Percentiles rank a stretch among this genome's conserved stretches.
These are phyloP conservation scores for Oreohelix idahoensis DNA, from an alignment of 1,140 invertebrate species.

Conservation along the genomic window DNA sequence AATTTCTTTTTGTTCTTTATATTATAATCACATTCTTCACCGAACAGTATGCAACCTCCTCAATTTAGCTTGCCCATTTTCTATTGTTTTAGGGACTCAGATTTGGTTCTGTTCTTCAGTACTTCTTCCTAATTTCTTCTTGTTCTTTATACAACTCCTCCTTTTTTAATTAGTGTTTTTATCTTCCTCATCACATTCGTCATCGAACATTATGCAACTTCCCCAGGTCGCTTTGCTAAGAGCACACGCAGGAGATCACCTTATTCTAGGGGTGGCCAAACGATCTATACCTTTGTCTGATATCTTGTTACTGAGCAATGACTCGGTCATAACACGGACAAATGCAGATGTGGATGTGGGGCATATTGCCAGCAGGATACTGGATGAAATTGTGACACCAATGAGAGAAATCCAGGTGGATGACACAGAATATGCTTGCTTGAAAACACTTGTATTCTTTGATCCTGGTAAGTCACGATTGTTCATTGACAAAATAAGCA, in stretches of 20 bases:
- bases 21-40: no score
- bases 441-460: slow-evolving; percentile 98
- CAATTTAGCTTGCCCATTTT: no score
- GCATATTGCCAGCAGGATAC: slow-evolving; percentile 80
- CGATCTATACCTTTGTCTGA: slow-evolving; percentile 93
- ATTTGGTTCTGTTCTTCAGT: no score
- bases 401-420: slow-evolving; percentile 95
- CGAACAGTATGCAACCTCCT: no score
- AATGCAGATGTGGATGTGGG: slow-evolving; percentile 67
- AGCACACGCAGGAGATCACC: slow-evolving; percentile 95
- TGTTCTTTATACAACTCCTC: no score
- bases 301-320: slow-evolving; percentile 92
- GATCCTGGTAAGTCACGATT: slow-evolving; percentile 81
- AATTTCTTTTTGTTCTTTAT: no score
- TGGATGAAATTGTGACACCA: slow-evolving; percentile 95
- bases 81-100: no score
- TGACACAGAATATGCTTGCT: slow-evolving; percentile 95
- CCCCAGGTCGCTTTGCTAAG: slow-evolving; percentile 89
- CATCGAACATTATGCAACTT: neutral
- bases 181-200: neutral
- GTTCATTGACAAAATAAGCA: no score
- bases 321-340: slow-evolving; percentile 84
- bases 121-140: no score
- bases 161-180: no score
- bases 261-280: slow-evolving; percentile 91